Evolutionary conservation across 1,140 invertebrate species (phyloP), one percentile per base, ranked within the genome.

Genomic region (Pachypeltis micranthus): DNA sequence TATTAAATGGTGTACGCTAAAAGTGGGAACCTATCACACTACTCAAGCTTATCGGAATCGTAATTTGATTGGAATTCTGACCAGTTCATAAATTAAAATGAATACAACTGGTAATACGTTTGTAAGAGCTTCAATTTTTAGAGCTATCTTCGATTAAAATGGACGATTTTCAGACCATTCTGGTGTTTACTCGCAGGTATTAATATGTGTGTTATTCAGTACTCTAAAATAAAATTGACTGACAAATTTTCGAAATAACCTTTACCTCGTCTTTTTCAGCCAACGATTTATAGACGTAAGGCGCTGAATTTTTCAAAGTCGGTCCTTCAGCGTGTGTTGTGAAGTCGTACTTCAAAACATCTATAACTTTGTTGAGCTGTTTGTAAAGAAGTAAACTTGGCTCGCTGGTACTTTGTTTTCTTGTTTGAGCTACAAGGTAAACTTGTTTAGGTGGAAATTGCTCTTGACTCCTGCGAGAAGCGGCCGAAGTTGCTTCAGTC

Each of bases 331-430:
- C 21, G 7, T 51, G 7, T 14, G 10, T 51, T 4, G 12, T 10
- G 19, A 51, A 51, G 10, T 51, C 47, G 47, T 51, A 51, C 47
- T 51, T 51, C 47, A 51, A 21, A 4, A 51, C 47, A 51, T 51
- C 47, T 7, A 51, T 21, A 21, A 51, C 47, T 21, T 51, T 10
- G 21, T 51, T 51, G 4, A 51, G 47, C 21, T 51, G 47, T 10
- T 10, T 51, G 19, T 51, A 51, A 4, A 51, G 47, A 51, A 14
- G 47, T 21, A 51, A 21, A 51, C 47, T 51, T 4, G 47, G 12
- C 23, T 51, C 47, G 23, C 47, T 51, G 12, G 47, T 16, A 14
- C 12, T 16, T 21, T 51, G 47, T 21, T 21, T 21, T 51, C 23
- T n/a, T n/a, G n/a, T 51, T 21, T 51, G 47, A 14, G 7, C 4